Evolutionary conservation across 2,888 invertebrate species (phyloP), one percentile per base, ranked within the genome.

Genomic region (Hirtodrosophila alboralis): DNA sequence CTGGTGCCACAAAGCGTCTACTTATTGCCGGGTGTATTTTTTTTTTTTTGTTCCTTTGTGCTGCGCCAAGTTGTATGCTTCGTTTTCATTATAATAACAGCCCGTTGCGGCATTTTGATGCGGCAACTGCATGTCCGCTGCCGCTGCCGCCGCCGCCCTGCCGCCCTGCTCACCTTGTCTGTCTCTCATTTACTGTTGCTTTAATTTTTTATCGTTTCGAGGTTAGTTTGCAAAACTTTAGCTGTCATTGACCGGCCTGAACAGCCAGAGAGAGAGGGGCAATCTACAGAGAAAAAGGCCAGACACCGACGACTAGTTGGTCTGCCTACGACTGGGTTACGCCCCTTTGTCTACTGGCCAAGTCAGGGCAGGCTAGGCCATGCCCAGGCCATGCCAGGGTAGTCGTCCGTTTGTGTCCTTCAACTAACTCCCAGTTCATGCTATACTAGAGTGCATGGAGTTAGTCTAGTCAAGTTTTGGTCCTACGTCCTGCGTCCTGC

Each of bases 71-170:
- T 69, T 69, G 59, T 36, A 36, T 59, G 70, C 79, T 67, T 53
- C 69, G 72, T 73, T 84, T 84, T 84, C 67, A 84, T 84, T 79
- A 81, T 81, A 80, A 81, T 84, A 80, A 78, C 83, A 78, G 70
- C 34, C 63, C 70, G 59, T 78, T 80, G 85, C 83, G 79, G 79
- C 73, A 80, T 81, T 80, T 75, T 67, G 72, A 75, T 80, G 85
- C 85, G 78, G 70, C 65, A 66, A 66, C 53, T 67, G 44, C 40
- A 28, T n/a, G n/a, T n/a, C n/a, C n/a, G n/a, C n/a, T n/a, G n/a
- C n/a, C n/a, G n/a, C n/a, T n/a, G n/a, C n/a, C n/a, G n/a, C 27
- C 14, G 16, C 48, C 10, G 2, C 57, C n/a, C 14, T 18, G 18
- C 18, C 18, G 16, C 9, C 13, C 10, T n/a, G n/a, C 31, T 18